phyloP scores from a whole-genome alignment of 2,797 vertebrate genomes.

The Cuniculus paca region DNA sequence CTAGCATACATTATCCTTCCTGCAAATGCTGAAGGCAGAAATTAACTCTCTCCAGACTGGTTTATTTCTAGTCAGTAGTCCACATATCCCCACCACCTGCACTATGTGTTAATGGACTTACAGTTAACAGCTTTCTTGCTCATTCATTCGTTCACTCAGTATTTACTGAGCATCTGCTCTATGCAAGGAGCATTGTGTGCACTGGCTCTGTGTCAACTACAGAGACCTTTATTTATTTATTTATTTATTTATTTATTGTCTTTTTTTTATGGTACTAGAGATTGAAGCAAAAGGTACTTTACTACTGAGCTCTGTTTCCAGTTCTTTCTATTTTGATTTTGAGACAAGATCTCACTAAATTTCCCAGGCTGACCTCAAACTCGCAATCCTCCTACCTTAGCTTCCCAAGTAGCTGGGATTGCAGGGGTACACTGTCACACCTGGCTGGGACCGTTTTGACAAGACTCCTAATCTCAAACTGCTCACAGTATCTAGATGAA shows the following conservation, averaged over 20 bases:
- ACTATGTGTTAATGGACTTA: not conserved
- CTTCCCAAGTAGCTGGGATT: not conserved
- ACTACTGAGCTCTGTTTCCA: not conserved
- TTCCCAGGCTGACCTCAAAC: not conserved
- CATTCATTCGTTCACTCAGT: slow-evolving; percentile 29
- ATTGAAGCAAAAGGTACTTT: not conserved
- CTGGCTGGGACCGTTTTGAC: not conserved
- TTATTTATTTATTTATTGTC: not conserved
- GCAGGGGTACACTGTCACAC: not conserved
- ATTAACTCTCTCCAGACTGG: slow-evolving; percentile 83
- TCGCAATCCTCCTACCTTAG: not conserved
- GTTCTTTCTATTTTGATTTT: not conserved
- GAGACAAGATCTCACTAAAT: not conserved
- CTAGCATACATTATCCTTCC: slow-evolving; percentile 81
- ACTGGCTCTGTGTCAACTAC: not conserved
- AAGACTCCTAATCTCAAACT: not conserved
- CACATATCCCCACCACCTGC: not conserved
- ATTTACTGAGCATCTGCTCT: slow-evolving; percentile 44
- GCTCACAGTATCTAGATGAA: not conserved
- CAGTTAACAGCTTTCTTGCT: not conserved
- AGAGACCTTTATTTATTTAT: not conserved
- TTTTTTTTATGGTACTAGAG: not conserved
- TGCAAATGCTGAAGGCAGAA: slow-evolving; percentile 80
- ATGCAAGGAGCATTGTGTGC: not conserved
- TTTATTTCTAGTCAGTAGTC: slow-evolving; percentile 51